phyloP scores from a whole-genome alignment of 2,113 vertebrate genomes.

The Thymallus thymallus region DNA sequence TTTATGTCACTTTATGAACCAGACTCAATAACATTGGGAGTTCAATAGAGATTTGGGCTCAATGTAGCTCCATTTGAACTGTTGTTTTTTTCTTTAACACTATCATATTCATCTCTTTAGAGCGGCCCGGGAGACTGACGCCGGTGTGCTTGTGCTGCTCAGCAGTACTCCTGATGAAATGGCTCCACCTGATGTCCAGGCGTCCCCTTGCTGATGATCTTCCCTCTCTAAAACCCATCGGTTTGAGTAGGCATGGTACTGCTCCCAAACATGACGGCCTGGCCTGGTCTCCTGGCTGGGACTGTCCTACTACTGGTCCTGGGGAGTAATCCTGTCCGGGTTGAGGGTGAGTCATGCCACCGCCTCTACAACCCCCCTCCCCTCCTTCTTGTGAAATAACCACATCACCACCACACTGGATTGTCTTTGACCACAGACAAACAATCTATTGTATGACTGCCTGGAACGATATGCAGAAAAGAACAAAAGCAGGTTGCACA shows the following conservation, averaged over 20 bases:
- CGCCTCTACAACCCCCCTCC: conserved; percentile 13
- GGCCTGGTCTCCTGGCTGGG: conserved; percentile 52
- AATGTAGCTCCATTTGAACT: not conserved
- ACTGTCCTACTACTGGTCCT: conserved; percentile 63
- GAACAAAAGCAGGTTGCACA: not conserved
- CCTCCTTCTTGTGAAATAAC: not conserved
- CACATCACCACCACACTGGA: not conserved
- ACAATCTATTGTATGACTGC: not conserved
- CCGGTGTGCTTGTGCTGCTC: conserved; percentile 2
- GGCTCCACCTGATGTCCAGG: conserved; percentile 57
- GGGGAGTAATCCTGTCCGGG: conserved; percentile 55
- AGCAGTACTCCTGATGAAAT: conserved; percentile 40
- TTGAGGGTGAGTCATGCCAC: conserved; percentile 74
- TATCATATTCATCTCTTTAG: conserved; percentile 16
- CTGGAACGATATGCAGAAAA: no score
- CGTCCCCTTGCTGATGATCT: conserved; percentile 24
- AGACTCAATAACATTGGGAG: not conserved
- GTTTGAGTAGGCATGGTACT: conserved; percentile 56
- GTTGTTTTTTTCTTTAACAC: not conserved
- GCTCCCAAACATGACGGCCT: conserved; percentile 39
- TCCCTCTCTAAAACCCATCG: conserved; percentile 38
- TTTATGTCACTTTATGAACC: no score
- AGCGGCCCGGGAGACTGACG: conserved; percentile 2
- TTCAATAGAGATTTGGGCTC: not conserved
- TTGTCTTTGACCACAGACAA: not conserved